Evolutionary conservation across 2,113 vertebrate species (phyloP).

Genomic region (Bufo gargarizans): DNA sequence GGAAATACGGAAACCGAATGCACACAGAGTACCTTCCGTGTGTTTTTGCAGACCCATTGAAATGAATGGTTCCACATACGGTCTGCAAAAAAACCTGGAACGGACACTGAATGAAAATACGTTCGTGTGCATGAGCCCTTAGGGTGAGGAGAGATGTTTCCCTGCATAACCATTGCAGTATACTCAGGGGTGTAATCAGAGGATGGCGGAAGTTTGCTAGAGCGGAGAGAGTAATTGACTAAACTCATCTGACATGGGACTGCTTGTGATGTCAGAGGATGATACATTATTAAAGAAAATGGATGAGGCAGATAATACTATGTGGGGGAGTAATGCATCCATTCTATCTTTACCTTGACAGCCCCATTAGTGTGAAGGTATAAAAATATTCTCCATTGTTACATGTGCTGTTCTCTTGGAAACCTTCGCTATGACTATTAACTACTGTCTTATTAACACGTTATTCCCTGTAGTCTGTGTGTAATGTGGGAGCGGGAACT

Average conservation of each 20-base stretch:
- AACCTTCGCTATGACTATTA: not conserved
- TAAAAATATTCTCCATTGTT: conserved; percentile 41
- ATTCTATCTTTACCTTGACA: conserved; percentile 12
- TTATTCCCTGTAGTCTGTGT: not conserved
- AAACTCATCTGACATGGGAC: not conserved
- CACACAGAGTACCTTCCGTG: too few species aligned
- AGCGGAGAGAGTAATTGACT: not conserved
- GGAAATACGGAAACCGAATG: too few species aligned
- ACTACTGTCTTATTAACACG: not conserved
- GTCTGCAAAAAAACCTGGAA: too few species aligned
- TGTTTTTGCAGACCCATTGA: too few species aligned
- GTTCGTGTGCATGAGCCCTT: too few species aligned
- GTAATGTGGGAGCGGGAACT: not conserved
- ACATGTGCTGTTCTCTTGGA: conserved; percentile 31
- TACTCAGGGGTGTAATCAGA: not conserved
- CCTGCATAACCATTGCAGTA: not conserved
- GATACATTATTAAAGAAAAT: not conserved
- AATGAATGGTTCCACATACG: too few species aligned
- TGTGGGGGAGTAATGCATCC: conserved; percentile 8
- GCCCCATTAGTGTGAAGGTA: not conserved
- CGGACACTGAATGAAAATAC: too few species aligned
- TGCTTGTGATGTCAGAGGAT: not conserved
- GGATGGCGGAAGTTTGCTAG: not conserved
- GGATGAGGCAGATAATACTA: not conserved
- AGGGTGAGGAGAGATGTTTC: too few species aligned